Base-by-base conservation (phyloP, 2,888 invertebrate species). In the Sylvicola fuscatus region DNA sequence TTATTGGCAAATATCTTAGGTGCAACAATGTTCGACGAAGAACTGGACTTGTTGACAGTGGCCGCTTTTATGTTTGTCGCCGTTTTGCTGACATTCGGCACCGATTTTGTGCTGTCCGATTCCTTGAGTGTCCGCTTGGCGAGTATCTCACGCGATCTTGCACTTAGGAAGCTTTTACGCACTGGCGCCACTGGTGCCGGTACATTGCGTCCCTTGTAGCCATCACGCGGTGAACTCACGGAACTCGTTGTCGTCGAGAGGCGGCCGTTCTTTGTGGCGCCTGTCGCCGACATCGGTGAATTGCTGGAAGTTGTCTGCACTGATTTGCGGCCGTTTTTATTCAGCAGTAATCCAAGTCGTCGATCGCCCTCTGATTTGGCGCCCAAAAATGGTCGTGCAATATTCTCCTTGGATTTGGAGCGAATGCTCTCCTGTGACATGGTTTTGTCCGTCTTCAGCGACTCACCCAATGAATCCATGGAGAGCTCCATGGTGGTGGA, bases 71-170 rank as follows among this genome's bases (percentile, higher is more conserved):
- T 15, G 15, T 7, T 33, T 29, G 4, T 17, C 29, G 3, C 35
- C 29, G 21, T 21, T 21, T 21, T 21, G 21, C 21, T 21, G 8
- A 27, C 29, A 13, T 27, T 32, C 10, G 38, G 36, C 7, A 36
- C 36, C 2, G 38, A 38, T 35, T 35, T 35, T 32, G 39, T 27
- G 28, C 32, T 38, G 3, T 40, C 56, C 4, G 58, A 56, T 2
- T 57, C 51, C 27, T 39, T 35, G 12, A 33, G 17, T 13, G 32
- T 29, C 14, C 28, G 27, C n/a, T 30, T 47, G 27, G 58, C 58
- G 10, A 59, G 46, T 32, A 59, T 59, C 40, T 59, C 58, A 12
- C 56, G 49, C 2, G 59, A 59, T 39, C 57, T 58, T 31, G 58
- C 56, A 1, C 56, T 57, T 1, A 59, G 44, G 33, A 58, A 59